Base-by-base conservation (phyloP, 1,140 invertebrate species). In the Maniola jurtina region DNA sequence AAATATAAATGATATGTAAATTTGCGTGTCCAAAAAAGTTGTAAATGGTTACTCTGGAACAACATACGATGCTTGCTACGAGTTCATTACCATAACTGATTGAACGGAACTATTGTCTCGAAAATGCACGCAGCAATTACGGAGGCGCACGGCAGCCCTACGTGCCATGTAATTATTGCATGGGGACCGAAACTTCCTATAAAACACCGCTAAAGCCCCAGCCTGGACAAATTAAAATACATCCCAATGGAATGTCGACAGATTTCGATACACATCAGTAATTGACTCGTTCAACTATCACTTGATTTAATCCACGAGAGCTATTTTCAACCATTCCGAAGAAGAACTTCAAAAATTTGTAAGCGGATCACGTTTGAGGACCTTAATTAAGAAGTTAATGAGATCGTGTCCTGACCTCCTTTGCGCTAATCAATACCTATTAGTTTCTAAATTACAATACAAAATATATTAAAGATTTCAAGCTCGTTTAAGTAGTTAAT, bases 351-450 rank as follows among this genome's bases (percentile, higher is more conserved):
- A 75, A 73, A 79, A 77, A 77, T 86, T 79, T 69, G 67, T 61
- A 79, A 73, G 64, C 81, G 57, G 64, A 77, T 83, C 83, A 87
- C 82, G 84, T 84, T 61, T 68, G 52, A 62, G 74, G 64, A 61
- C 76, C 81, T 83, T 87, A 87, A 89, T 89, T 87, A 87, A 85
- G 82, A 84, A 86, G 81, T 87, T 89, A 87, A 89, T 87, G 80
- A 86, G 83, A 81, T 84, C 62, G 68, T 66, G 74, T 64, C 71
- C 76, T 75, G 82, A 57, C 55, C 55, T 57, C 55, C 36, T 57
- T 57, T 38, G 35, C 55, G 34, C 55, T 57, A 57, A 57, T 57
- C 35, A 57, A 57, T 57, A 57, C 16, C 5, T 57, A 57, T 35
- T 57, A 56, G 54, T 73, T 77, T 64, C 54, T 73, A 77, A 81